Percentiles rank a stretch among this genome's conserved stretches.
phyloP scores from a whole-genome alignment of 1,140 invertebrate species.

The Neomicropteryx cornuta region DNA sequence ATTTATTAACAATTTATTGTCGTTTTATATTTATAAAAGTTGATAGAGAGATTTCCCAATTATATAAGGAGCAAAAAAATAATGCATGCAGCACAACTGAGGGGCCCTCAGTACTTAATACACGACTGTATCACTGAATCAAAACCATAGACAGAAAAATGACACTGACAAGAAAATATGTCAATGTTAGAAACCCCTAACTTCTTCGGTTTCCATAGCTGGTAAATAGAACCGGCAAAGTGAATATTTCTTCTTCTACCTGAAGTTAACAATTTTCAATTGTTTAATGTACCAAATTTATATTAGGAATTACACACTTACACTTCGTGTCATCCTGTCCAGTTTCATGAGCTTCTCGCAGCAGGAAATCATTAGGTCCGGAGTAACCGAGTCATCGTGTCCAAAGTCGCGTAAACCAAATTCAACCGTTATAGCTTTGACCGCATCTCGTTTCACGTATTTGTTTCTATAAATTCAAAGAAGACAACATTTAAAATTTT shows the following conservation, averaged over 20 bases:
- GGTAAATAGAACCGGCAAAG: not conserved
- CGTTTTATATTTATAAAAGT: conserved; percentile 3
- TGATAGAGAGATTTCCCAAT: not conserved
- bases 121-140: too few species aligned
- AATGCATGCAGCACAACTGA: too few species aligned
- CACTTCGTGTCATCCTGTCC: conserved; percentile 18
- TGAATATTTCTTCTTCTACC: too few species aligned
- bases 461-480: conserved; percentile 56
- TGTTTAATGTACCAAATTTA: conserved; percentile 7
- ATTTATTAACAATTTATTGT: conserved; percentile 1
- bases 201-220: not conserved
- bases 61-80: not conserved
- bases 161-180: too few species aligned
- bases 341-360: conserved; percentile 49
- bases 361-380: conserved; percentile 78
- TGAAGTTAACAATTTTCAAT: not conserved
- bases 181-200: not conserved
- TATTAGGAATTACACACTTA: conserved; percentile 4
- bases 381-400: conserved; percentile 85
- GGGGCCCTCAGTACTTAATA: too few species aligned
- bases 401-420: conserved; percentile 57
- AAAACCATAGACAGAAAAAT: too few species aligned
- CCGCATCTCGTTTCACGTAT: conserved; percentile 60
- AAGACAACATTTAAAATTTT: conserved; percentile 11
- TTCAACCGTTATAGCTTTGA: conserved; percentile 49